Evolutionary conservation across 1,140 invertebrate genomes (phyloP).

Genomic region (Nautilus pompilius): DNA sequence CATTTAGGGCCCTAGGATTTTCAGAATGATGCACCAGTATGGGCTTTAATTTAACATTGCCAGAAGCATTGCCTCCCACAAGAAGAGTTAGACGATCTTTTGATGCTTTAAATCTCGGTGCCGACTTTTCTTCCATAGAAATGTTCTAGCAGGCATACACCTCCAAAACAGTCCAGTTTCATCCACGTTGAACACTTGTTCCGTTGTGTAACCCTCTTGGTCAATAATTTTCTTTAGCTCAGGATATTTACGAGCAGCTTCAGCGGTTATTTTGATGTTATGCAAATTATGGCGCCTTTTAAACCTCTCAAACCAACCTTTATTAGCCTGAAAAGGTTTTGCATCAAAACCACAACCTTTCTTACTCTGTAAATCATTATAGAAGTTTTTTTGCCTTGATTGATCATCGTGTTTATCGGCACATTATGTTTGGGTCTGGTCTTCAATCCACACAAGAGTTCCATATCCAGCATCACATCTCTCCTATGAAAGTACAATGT

Average conservation of each 20-base stretch:
- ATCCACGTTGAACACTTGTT: conserved; percentile 19
- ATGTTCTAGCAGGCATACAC: background rate
- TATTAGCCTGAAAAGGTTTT: conserved; percentile 37
- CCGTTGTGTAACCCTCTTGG: conserved; percentile 10
- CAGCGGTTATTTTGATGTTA: conserved; percentile 44
- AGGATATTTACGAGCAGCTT: conserved; percentile 45
- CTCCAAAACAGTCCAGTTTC: background rate
- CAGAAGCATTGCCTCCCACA: background rate
- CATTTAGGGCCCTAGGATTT: background rate
- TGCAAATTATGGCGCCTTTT: conserved; percentile 39
- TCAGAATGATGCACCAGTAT: background rate
- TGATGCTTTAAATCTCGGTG: background rate
- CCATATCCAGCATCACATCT: conserved; percentile 5
- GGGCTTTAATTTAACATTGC: background rate
- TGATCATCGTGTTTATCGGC: conserved; percentile 1
- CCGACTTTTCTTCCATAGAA: background rate
- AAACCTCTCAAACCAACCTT: conserved; percentile 52
- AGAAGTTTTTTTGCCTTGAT: conserved; percentile 5
- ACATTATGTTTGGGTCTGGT: conserved; percentile 1
- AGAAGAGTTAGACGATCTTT: background rate
- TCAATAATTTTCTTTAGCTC: conserved; percentile 9
- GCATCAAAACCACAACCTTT: conserved; percentile 7
- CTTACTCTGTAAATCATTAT: conserved; percentile 8
- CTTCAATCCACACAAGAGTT: conserved; percentile 9
- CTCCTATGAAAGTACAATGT: background rate